A percentile compares a stretch with the other conserved stretches of the same genome.
phyloP scores from a whole-genome alignment of 2,113 vertebrate genomes.

The Poeciliopsis occidentalis region DNA sequence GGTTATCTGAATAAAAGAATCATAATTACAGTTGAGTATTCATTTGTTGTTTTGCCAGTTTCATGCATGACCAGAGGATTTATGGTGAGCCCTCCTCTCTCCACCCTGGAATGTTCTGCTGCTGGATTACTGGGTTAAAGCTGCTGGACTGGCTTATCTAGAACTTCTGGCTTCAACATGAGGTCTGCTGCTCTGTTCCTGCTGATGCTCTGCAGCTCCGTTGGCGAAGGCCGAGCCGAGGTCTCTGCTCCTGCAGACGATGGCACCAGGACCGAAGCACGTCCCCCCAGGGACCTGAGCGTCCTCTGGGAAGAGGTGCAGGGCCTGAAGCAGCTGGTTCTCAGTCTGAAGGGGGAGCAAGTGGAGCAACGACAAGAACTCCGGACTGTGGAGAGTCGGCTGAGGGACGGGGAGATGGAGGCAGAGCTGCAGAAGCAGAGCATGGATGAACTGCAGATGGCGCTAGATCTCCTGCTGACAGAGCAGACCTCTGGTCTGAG shows the following conservation, averaged over 20 bases:
- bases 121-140: constrained; percentile 39
- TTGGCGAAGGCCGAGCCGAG: neutral
- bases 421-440: constrained; percentile 4
- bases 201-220: neutral
- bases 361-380: constrained; percentile 50
- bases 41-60: neutral
- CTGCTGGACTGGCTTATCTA: constrained; percentile 8
- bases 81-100: neutral
- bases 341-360: constrained; percentile 43
- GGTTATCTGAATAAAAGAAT: neutral
- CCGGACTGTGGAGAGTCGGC: constrained; percentile 54
- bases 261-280: accelerated
- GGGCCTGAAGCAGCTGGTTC: constrained; percentile 61
- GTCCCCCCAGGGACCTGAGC: accelerated
- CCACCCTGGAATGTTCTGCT: neutral
- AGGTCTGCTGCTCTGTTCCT: neutral
- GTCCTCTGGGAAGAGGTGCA: constrained; percentile 63
- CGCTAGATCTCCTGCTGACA: neutral
- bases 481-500: constrained; percentile 19
- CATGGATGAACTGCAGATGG: constrained; percentile 24
- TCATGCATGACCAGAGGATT: neutral
- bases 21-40: neutral
- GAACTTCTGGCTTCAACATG: constrained; percentile 37
- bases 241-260: neutral
- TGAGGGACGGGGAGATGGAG: constrained; percentile 54